phyloP scores from a whole-genome alignment of 2,113 vertebrate genomes.

The Amia ocellicauda region DNA sequence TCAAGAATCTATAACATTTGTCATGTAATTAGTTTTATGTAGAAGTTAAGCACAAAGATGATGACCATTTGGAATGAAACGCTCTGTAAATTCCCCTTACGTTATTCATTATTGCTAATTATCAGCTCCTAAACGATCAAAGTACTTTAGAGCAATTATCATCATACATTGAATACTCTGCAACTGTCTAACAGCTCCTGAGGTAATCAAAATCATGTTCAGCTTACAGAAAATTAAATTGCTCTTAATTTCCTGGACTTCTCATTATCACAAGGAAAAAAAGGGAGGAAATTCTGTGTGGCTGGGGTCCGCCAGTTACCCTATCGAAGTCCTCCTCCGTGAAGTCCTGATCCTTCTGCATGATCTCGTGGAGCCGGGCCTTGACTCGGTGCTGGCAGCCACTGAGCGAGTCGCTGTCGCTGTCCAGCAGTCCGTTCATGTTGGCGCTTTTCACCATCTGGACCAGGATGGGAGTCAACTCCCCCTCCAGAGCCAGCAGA shows the following conservation, averaged over 20 bases:
- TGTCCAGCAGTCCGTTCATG: constrained; percentile 97
- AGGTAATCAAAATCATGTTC: neutral
- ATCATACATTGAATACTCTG: neutral
- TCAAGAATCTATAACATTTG: too few species aligned
- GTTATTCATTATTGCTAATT: constrained; percentile 18
- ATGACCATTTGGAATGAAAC: neutral
- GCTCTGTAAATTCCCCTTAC: constrained; percentile 1
- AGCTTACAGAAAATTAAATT: neutral
- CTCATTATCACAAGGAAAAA: neutral
- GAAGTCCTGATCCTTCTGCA: constrained; percentile 88
- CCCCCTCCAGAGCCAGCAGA: constrained; percentile 89
- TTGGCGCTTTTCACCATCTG: constrained; percentile 99
- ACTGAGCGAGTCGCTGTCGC: constrained; percentile 89
- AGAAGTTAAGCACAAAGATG: neutral
- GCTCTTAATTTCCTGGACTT: neutral
- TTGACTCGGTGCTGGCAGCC: constrained; percentile 95
- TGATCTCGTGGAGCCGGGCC: constrained; percentile 86
- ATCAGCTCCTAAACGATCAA: constrained; percentile 24
- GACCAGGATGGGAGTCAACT: constrained; percentile 95
- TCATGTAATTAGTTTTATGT: too few species aligned
- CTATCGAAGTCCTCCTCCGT: constrained; percentile 81
- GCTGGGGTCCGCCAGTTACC: constrained; percentile 56
- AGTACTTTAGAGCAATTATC: constrained; percentile 6
- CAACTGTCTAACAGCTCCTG: too few species aligned
- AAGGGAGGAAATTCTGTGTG: neutral